Conservation (phyloP, 2,113 vertebrate genomes). For the Vireo altiloquus region DNA sequence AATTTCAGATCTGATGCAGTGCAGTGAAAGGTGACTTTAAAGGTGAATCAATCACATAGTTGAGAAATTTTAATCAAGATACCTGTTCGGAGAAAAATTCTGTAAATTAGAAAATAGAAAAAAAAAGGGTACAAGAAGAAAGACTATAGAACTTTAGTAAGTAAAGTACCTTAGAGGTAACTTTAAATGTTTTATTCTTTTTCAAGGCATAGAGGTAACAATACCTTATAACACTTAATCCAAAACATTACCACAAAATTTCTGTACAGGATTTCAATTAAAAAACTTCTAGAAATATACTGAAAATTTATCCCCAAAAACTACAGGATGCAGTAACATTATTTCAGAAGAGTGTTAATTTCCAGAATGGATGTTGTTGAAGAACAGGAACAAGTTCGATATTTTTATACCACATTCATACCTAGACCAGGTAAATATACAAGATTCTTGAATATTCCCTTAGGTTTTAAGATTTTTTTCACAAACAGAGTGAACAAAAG, state of each 20-base stretch:
- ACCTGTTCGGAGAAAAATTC: neutral
- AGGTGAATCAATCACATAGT: neutral
- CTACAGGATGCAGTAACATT: accelerated
- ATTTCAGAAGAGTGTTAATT: neutral
- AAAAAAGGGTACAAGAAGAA: neutral
- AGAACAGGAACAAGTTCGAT: neutral
- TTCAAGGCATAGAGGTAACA: neutral
- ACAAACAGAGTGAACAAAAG: neutral
- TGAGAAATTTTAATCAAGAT: neutral
- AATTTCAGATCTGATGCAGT: neutral
- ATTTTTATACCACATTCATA: neutral
- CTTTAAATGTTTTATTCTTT: neutral
- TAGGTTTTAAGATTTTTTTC: neutral
- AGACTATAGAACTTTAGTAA: neutral
- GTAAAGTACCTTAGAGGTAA: neutral
- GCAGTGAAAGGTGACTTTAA: neutral
- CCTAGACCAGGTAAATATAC: neutral
- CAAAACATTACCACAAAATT: neutral
- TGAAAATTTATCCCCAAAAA: neutral
- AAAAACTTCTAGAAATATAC: neutral
- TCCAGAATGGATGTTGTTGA: neutral
- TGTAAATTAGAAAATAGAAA: neutral
- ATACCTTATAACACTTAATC: neutral
- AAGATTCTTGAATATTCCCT: neutral
- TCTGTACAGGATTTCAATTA: neutral